Evolutionary conservation across 2,888 invertebrate genomes (phyloP).

Genomic region (Octonoba sinensis): DNA sequence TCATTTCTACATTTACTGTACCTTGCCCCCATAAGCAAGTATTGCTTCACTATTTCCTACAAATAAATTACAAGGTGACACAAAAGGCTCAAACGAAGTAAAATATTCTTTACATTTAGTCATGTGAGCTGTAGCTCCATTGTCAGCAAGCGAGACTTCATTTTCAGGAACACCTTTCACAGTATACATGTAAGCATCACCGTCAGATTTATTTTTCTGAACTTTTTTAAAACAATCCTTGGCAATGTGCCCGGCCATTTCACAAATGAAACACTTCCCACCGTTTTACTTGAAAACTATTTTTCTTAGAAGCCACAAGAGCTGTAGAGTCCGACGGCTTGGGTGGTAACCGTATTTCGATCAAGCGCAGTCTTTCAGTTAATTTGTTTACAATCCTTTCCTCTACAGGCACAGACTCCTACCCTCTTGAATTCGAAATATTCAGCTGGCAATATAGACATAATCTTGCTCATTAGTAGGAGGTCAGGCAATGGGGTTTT

Average conservation of each 20-base stretch:
- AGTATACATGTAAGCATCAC: too few species aligned
- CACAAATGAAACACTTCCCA: neutral
- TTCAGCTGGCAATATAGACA: slow-evolving; percentile 12
- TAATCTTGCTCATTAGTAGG: slow-evolving; percentile 5
- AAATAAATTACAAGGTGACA: too few species aligned
- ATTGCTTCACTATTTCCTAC: slow-evolving; percentile 9
- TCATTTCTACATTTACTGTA: neutral
- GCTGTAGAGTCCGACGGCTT: neutral
- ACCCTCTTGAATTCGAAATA: slow-evolving; percentile 27
- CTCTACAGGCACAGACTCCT: slow-evolving; percentile 14
- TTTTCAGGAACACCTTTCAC: too few species aligned
- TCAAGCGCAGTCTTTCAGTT: slow-evolving; percentile 19
- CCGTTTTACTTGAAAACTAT: neutral
- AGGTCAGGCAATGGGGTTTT: neutral
- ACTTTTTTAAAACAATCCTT: neutral
- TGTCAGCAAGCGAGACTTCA: too few species aligned
- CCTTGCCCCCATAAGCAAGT: slow-evolving; percentile 11
- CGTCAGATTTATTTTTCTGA: too few species aligned
- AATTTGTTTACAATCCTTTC: slow-evolving; percentile 20
- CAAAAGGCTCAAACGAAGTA: too few species aligned
- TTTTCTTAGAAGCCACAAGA: too few species aligned
- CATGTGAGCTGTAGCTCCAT: too few species aligned
- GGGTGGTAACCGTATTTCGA: slow-evolving; percentile 18
- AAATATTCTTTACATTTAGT: too few species aligned
- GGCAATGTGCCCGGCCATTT: neutral